Evolutionary conservation across 2,888 invertebrate species (phyloP), one percentile per base, ranked within the genome.

Genomic region (Ophion slaviceki): DNA sequence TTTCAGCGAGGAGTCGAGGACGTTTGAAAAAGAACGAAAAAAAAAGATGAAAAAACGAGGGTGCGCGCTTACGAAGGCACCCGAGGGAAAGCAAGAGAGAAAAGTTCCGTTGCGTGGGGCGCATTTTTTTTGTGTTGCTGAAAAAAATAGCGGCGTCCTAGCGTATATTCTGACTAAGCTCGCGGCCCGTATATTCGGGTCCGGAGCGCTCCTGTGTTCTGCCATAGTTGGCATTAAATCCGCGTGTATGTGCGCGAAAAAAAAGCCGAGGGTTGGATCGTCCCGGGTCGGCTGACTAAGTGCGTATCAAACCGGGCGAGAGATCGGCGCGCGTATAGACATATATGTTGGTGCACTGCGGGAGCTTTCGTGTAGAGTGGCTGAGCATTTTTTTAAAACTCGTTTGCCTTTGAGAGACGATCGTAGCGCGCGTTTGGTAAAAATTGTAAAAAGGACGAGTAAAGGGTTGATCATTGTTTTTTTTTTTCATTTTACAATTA

Each of bases 281-380:
- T 83, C 67, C 40, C 17, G 59, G 59, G 70, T 62, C 61, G 82
- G 89, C 89, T 91, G 92, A 92, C 91, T 92, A 92, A 92, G 91
- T 89, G 89, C 80, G 85, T 24, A 11, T 32, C 68, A 76, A 70
- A 88, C 89, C 87, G 87, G 79, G 88, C 87, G 82, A 82, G 83
- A 89, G 89, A 78, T 82, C 75, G 47, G 70, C 32, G 82, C 77
- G 89, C 88, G 89, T 89, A 24, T 20, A 8, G 40, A 40, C 5
- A 40, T 40, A 40, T 40, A 40, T 40, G 8, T 40, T 7, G 40
- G 7, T 40, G 40, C 40, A 40, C 40, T 8, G 40, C 40, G 5
- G 40, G 7, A 40, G 40, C 40, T 40, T 8, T 40, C 40, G 40
- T 8, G 40, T 40, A 40, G 40, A 6, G 40, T 40, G 40, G 40